These are phyloP conservation scores for Montipora efflorescens DNA, from an alignment of 64 coral and sea anemone genomes.

Conservation along the genomic window DNA sequence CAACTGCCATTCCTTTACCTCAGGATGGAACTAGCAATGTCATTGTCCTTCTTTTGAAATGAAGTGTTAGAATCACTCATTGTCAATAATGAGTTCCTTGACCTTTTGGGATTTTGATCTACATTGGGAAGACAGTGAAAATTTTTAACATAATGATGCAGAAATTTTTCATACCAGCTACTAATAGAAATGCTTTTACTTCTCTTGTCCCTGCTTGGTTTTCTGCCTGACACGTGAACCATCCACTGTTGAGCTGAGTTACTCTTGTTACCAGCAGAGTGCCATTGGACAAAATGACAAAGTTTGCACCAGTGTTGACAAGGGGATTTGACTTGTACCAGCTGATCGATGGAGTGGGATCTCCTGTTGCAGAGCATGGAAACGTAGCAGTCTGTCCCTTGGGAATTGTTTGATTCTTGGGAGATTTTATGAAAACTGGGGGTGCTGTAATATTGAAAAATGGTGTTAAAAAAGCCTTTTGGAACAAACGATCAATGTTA, in stretches of 20 bases:
- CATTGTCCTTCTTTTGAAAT: no score
- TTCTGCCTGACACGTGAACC: constrained; percentile 63
- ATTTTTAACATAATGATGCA: neutral
- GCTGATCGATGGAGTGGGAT: constrained; percentile 72
- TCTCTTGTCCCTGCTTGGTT: constrained; percentile 69
- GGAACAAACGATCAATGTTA: neutral
- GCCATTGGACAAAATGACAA: constrained; percentile 53
- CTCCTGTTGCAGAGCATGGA: constrained; percentile 62
- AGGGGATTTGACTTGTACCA: constrained; percentile 54
- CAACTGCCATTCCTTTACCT: no score
- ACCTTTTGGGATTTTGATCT: no score
- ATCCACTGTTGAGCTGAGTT: constrained; percentile 58
- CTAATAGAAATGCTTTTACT: constrained; percentile 49
- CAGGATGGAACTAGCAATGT: no score
- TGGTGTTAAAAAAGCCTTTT: no score
- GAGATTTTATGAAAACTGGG: constrained; percentile 48
- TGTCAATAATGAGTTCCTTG: no score
- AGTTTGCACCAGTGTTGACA: neutral
- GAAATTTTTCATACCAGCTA: constrained; percentile 59
- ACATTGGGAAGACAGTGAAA: no score
- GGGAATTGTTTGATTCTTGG: constrained; percentile 63
- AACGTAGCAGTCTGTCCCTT: constrained; percentile 57
- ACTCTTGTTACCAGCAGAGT: constrained; percentile 48
- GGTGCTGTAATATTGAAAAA: constrained; percentile 46
- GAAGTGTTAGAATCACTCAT: no score